Percentiles rank a stretch among this genome's conserved stretches.
These are phyloP conservation scores for Empis livida DNA, from an alignment of 2,888 invertebrate genomes.

Conservation along the genomic window DNA sequence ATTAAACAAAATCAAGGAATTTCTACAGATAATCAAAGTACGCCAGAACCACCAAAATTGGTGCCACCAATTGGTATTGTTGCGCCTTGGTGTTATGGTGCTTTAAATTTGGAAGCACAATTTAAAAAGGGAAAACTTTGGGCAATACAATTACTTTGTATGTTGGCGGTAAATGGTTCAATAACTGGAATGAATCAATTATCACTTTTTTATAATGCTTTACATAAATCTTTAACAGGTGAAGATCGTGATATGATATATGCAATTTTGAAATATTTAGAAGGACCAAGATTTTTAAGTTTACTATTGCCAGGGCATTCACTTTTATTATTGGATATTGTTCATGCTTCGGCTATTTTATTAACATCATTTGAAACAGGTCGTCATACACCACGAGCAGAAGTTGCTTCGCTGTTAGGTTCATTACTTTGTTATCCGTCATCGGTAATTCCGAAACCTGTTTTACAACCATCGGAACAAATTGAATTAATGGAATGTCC, in stretches of 20 bases:
- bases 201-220: slow-evolving; percentile 72
- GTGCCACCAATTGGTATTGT: slow-evolving; percentile 79
- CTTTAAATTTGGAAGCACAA: slow-evolving; percentile 56
- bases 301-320: slow-evolving; percentile 80
- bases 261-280: slow-evolving; percentile 62
- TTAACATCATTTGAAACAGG: slow-evolving; percentile 68
- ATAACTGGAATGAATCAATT: slow-evolving; percentile 51
- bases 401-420: slow-evolving; percentile 81
- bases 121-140: slow-evolving; percentile 72
- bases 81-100: slow-evolving; percentile 91
- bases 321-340: slow-evolving; percentile 72
- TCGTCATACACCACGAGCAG: slow-evolving; percentile 66
- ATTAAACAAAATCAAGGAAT: slow-evolving; percentile 67
- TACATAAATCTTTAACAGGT: slow-evolving; percentile 61
- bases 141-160: slow-evolving; percentile 78
- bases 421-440: slow-evolving; percentile 73
- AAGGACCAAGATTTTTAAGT: slow-evolving; percentile 77
- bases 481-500: slow-evolving; percentile 34
- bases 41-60: slow-evolving; percentile 60
- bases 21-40: slow-evolving; percentile 59
- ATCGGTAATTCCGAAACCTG: slow-evolving; percentile 41
- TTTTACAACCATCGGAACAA: slow-evolving; percentile 45
- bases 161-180: slow-evolving; percentile 57
- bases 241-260: slow-evolving; percentile 64
- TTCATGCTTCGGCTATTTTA: slow-evolving; percentile 79